Base-by-base conservation (phyloP, 2,113 vertebrate species). In the Psammodynastes pulverulentus region DNA sequence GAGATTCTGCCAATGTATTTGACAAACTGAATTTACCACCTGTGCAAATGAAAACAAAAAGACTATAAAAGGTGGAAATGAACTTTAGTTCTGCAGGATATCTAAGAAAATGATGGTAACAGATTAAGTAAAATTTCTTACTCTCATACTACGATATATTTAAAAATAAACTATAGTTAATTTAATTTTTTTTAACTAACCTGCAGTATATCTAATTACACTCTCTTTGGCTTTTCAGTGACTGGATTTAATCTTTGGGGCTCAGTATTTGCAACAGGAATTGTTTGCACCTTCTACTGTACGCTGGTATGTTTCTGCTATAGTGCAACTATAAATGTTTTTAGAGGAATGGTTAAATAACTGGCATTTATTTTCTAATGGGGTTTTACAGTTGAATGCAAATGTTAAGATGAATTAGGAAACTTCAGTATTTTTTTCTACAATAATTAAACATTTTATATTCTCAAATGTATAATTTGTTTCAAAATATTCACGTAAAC, bases 161-260 rank as follows among this genome's bases (percentile, higher is more conserved):
- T 88, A 39, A 43, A 67, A 24, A 43, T 34, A 72, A 89, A 39
- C 89, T 29, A 2, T 0, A 90, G n/a, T 12, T 94, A 89, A 90
- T 91, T 85, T 87, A 23, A 24, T 89, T 0, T 10, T 24, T 21
- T 51, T 24, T 39, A 34, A 13, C 85, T 51, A 9, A 39, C 15
- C 87, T n/a, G 34, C 2, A 19, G n/a, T 79, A 8, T 2, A 4
- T 34, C 5, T n/a, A 48, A 10, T 43, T 86, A 87, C 91, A 53
- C 86, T 95, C 94, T 91, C 52, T 91, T 90, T 92, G 89, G 24
- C 13, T 95, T 96, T 95, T 0, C 93, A 99, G 98, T 98, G 94
- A 99, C 98, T 88, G 98, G 98, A 49, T 98, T 98, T 97, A 94
- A 98, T 94, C 98, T 99, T 89, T 99, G 98, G 98, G 98, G 97